A percentile compares a stretch with the other conserved stretches of the same genome.
Evolutionary conservation across 2,888 invertebrate genomes (phyloP).

Genomic region (Caenorhabditis sp.): DNA sequence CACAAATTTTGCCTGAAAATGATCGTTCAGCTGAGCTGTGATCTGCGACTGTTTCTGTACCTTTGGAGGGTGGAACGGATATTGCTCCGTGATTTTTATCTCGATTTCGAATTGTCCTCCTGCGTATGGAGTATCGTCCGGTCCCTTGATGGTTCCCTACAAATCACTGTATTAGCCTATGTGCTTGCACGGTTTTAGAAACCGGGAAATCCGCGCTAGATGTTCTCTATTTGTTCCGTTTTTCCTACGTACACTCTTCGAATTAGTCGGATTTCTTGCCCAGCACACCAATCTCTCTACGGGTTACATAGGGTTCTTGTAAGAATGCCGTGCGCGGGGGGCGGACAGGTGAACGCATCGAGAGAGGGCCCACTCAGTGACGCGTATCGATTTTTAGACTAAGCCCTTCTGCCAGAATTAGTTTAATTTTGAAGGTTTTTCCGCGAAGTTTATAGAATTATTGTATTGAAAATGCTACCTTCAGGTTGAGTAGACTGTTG

Average conservation of each 20-base stretch:
- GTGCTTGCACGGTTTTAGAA: not conserved
- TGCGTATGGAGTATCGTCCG: slow-evolving; percentile 97
- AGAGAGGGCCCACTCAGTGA: too few relatives aligned
- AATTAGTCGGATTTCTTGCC: too few relatives aligned
- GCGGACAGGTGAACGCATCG: too few relatives aligned
- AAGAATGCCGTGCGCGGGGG: too few relatives aligned
- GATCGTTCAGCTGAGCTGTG: too few relatives aligned
- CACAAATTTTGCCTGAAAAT: slow-evolving; percentile 89
- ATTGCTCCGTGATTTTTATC: slow-evolving; percentile 97
- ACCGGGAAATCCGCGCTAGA: too few relatives aligned
- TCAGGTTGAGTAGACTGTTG: slow-evolving; percentile 91
- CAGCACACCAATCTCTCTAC: too few relatives aligned
- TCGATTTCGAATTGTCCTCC: slow-evolving; percentile 94
- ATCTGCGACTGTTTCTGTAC: slow-evolving; percentile 83
- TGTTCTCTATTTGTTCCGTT: too few relatives aligned
- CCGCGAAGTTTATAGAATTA: not conserved
- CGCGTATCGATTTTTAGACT: too few relatives aligned
- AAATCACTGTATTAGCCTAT: slow-evolving; percentile 3
- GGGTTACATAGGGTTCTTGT: too few relatives aligned
- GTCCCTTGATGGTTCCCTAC: slow-evolving; percentile 86
- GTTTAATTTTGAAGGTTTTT: slow-evolving; percentile 3
- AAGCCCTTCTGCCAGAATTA: too few relatives aligned
- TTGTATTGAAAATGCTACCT: slow-evolving; percentile 84
- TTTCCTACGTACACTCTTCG: too few relatives aligned
- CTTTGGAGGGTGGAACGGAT: slow-evolving; percentile 99